Evolutionary conservation across 1,140 invertebrate species (phyloP), one percentile per base, ranked within the genome.

Genomic region (Euura lappo): DNA sequence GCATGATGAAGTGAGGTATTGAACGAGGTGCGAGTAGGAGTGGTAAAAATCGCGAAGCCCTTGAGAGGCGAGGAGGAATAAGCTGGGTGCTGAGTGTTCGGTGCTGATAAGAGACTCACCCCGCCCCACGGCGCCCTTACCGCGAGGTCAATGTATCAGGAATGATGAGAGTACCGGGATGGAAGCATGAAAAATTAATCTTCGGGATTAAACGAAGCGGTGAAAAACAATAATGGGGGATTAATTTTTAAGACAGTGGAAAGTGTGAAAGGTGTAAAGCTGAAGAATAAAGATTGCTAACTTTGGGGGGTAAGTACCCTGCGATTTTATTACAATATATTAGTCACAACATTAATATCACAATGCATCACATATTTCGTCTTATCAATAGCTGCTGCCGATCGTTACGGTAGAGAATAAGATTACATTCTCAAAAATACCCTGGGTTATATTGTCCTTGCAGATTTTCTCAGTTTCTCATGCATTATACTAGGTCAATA

Each of bases 141-240:
- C 70, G 71, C 72, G 74, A 75, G 79, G 80, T 81, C 80, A 81
- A 80, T 71, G 78, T 78, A 77, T 80, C 71, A 71, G 65, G 65
- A 60, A 8, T n/a, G 51, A 60, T 60, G 51, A 8, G 68, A 72
- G 60, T 71, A 68, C 28, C 28, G 45, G 67, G 66, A 71, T 67
- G 74, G 65, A 69, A 78, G 73, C 78, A 71, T 76, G 74, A 79
- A 78, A 76, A 81, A 81, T 82, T 81, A 83, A 84, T 83, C 79
- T 77, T 51, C 67, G 45, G 73, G 79, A 81, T 81, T 83, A 81
- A 75, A 66, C 28, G 28, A 28, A 28, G 28, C 28, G 28, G 67
- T 68, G 10, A 82, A 80, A 80, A 81, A 84, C 51, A 81, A 81
- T 79, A 76, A 74, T 28, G 68, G 73, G 70, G 74, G 80, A 83